A percentile compares a stretch with the other conserved stretches of the same genome.
Evolutionary conservation across 2,797 vertebrate genomes (phyloP).

Genomic region (Cottoperca gobio): DNA sequence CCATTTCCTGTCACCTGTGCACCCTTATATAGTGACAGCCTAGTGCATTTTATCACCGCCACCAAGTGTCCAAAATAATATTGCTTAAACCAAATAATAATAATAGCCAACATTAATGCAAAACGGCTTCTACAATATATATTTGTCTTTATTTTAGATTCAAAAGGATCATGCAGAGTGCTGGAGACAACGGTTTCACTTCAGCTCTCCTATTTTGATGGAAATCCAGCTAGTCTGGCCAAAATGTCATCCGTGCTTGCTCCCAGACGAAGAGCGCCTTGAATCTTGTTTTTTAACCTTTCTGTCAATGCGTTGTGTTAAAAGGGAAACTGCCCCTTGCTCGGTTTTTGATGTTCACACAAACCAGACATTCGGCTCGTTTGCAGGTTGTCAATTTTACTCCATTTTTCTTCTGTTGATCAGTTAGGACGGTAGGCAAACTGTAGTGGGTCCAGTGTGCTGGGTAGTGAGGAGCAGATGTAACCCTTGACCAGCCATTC

Average conservation of each 20-base stretch:
- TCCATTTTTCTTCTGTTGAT: constrained; percentile 39
- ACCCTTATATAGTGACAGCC: too few species aligned
- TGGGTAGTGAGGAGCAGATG: too few species aligned
- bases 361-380: constrained; percentile 8
- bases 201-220: constrained; percentile 53
- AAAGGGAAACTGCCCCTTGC: background rate
- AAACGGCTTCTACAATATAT: too few species aligned
- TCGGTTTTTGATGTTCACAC: constrained; percentile 2
- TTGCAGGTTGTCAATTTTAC: constrained; percentile 19
- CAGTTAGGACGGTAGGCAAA: too few species aligned
- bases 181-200: constrained; percentile 77
- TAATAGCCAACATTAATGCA: too few species aligned
- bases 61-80: too few species aligned
- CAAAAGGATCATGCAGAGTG: constrained; percentile 54
- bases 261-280: background rate
- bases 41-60: too few species aligned
- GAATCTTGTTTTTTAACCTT: background rate
- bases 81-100: too few species aligned
- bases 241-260: background rate
- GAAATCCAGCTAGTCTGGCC: constrained; percentile 16
- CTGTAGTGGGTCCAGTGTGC: too few species aligned
- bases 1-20: too few species aligned
- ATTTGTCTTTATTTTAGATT: too few species aligned
- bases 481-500: too few species aligned
- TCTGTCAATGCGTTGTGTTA: background rate